These are phyloP conservation scores for Cyclopterus lumpus DNA, from an alignment of 2,797 vertebrate species.

Conservation along the genomic window DNA sequence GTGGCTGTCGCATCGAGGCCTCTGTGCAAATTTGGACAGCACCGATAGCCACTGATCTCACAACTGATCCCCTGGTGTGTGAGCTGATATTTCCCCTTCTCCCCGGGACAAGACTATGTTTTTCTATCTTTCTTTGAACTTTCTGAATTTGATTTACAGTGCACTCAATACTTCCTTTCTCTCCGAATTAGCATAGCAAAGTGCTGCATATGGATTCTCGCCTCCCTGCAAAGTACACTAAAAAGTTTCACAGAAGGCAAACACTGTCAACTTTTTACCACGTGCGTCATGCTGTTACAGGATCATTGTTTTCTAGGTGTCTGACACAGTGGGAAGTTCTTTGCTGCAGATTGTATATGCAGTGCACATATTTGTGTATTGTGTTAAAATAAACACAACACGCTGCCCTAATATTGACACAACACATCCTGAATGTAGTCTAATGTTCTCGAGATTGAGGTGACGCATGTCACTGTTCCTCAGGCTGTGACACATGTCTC, in stretches of 20 bases:
- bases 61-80: conserved; percentile 51
- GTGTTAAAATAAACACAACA: conserved; percentile 59
- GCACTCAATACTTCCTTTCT: conserved; percentile 27
- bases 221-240: conserved; percentile 29
- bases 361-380: conserved; percentile 31
- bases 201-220: conserved; percentile 33
- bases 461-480: conserved; percentile 63
- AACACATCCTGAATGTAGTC: conserved; percentile 38
- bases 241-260: conserved; percentile 58
- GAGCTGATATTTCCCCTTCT: conserved; percentile 47
- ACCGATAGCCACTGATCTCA: conserved; percentile 60
- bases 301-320: conserved; percentile 31
- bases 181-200: conserved; percentile 55
- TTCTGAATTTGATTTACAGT: conserved; percentile 59
- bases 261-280: conserved; percentile 51
- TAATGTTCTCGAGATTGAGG: conserved; percentile 54
- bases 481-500: conserved; percentile 80
- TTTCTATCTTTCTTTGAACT: conserved; percentile 62
- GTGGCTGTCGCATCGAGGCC: conserved; percentile 26
- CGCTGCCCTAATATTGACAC: conserved; percentile 53
- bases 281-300: conserved; percentile 35
- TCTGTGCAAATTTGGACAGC: conserved; percentile 47
- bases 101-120: conserved; percentile 26
- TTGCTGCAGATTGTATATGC: conserved; percentile 21
- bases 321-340: conserved; percentile 36